phyloP scores from a whole-genome alignment of 2,113 vertebrate genomes.

The human (Homo sapiens) region GRCh38 chr2:86963001-86963500 shows the following conservation, averaged over 20 bases:
- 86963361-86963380: no score
- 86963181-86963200: constrained; percentile 88
- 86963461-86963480: no score
- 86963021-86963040: constrained; percentile 90
- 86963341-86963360: neutral
- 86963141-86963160: constrained; percentile 92
- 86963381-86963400: no score
- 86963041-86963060: constrained; percentile 88
- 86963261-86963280: neutral
- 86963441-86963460: no score
- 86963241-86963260: neutral
- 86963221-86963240: constrained; percentile 86
- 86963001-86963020: constrained; percentile 48
- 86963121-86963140: constrained; percentile 92
- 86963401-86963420: no score
- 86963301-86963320: neutral
- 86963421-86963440: no score
- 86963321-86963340: neutral
- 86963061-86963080: constrained; percentile 86
- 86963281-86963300: neutral
- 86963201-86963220: constrained; percentile 95
- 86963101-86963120: constrained; percentile 94
- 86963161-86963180: constrained; percentile 90
- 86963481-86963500: no score
- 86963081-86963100: constrained; percentile 90